Conservation (phyloP, 2,113 vertebrate species). For the Heteronetta atricapilla region DNA sequence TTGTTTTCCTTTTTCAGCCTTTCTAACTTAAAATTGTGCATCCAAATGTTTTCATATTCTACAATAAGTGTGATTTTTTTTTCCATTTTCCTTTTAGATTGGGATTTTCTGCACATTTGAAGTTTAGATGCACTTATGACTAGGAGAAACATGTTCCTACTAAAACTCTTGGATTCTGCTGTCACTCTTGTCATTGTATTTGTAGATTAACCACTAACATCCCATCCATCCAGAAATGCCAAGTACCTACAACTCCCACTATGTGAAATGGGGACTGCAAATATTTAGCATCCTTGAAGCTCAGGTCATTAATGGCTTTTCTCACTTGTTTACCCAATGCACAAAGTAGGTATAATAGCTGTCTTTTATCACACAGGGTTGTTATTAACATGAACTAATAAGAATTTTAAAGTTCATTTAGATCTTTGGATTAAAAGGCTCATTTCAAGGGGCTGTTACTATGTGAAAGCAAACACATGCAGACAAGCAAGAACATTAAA, state of each 20-base stretch:
- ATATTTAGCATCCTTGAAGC: not conserved
- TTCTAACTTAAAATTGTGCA: not conserved
- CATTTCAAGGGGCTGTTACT: not conserved
- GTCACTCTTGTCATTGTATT: not conserved
- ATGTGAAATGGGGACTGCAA: not conserved
- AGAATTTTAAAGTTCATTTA: slow-evolving; percentile 4
- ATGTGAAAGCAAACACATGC: not conserved
- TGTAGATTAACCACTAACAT: not conserved
- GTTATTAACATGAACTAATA: not conserved
- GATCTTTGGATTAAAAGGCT: slow-evolving; percentile 11
- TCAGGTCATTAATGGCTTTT: not conserved
- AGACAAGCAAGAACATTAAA: not conserved
- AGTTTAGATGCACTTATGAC: not conserved
- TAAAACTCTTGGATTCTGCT: not conserved
- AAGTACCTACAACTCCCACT: not conserved
- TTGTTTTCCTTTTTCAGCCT: not conserved
- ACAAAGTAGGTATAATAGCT: not conserved
- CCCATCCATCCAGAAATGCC: not conserved
- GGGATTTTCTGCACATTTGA: not conserved
- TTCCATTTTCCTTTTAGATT: not conserved
- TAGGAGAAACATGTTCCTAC: too few relatives aligned
- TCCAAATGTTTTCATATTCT: not conserved
- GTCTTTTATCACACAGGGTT: not conserved
- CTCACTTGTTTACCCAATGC: not conserved
- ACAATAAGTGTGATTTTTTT: not conserved